Evolutionary conservation across 2,113 vertebrate genomes (phyloP).

Genomic region (Prionailurus viverrinus): DNA sequence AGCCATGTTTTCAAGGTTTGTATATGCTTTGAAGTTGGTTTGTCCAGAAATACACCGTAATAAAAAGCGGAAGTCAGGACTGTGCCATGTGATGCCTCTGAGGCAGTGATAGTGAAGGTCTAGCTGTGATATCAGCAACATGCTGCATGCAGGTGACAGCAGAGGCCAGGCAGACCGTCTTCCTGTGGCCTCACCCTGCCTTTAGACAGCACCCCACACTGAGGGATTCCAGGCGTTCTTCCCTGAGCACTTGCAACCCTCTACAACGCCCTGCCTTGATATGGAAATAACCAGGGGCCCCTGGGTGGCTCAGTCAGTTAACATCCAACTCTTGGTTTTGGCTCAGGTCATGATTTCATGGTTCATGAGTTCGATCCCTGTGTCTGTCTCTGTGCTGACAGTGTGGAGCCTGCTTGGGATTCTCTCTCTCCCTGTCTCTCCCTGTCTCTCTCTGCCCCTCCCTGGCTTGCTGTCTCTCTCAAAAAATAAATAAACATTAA

Average conservation of each 20-base stretch:
- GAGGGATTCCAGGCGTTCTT: not conserved
- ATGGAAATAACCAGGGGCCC: not conserved
- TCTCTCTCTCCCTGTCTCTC: no score
- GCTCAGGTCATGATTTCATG: no score
- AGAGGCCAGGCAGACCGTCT: not conserved
- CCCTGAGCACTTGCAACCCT: fast-evolving
- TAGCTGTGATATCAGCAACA: not conserved
- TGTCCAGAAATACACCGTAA: not conserved
- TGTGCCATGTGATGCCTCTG: not conserved
- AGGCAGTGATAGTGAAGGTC: not conserved
- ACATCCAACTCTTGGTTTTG: no score
- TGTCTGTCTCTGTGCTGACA: no score
- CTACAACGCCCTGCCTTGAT: not conserved
- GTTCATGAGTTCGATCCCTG: no score
- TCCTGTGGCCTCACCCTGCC: not conserved
- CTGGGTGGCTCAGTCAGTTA: no score
- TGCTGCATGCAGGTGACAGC: not conserved
- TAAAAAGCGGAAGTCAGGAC: not conserved
- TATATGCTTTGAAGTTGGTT: conserved; percentile 3
- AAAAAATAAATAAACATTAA: no score
- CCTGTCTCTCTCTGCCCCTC: no score
- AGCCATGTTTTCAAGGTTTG: conserved; percentile 91
- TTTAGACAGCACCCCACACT: not conserved
- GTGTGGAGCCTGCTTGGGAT: no score
- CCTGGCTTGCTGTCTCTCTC: no score